Base-by-base conservation (phyloP, 2,797 vertebrate species). In the Myotis pilosus region DNA sequence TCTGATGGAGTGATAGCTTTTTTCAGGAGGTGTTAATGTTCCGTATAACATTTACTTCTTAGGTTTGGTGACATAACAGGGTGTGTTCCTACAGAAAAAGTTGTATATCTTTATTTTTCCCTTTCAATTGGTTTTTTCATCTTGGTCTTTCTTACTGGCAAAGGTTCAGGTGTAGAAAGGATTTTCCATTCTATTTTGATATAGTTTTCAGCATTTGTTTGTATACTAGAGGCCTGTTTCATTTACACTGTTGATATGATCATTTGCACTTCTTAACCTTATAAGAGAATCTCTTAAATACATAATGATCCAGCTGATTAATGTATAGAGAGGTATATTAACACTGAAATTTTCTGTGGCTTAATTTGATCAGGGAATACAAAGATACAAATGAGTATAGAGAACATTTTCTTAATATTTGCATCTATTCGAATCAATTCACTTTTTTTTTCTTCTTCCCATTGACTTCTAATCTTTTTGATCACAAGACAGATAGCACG, bases 361-460 rank as follows among this genome's bases (percentile, higher is more conserved):
- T 93, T 83, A 78, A 89, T 91, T 66, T 94, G 60, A 8, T 28
- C 57, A 91, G 76, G 23, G 19, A 75, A 88, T 95, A 51, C 81
- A 76, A 68, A 92, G 22, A 62, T 57, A 71, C 15, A 53, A 51
- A 28, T 79, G 36, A 80, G 47, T n/a, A 49, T 22, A 30, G 38
- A 93, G 25, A 68, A 68, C 0, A 3, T 47, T 85, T 84, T 71
- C 44, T 76, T 49, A 44, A 33, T 68, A 22, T 94, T 60, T 72
- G 19, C 74, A 15, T 49, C 17, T 78, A 16, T 75, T 93, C 6
- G 86, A 20, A 38, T 86, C 23, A 51, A 1, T 20, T 86, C 66
- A 57, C 6, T 74, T 5, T 62, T 5, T 62, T 44, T 91, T 47
- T 66, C 55, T 57, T 28, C 47, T 28, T 33, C 13, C 47, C 30